Percentiles rank a stretch among this genome's conserved stretches.
Evolutionary conservation across 2,113 vertebrate species (phyloP).

Genomic region (Syngnathoides biaculeatus): DNA sequence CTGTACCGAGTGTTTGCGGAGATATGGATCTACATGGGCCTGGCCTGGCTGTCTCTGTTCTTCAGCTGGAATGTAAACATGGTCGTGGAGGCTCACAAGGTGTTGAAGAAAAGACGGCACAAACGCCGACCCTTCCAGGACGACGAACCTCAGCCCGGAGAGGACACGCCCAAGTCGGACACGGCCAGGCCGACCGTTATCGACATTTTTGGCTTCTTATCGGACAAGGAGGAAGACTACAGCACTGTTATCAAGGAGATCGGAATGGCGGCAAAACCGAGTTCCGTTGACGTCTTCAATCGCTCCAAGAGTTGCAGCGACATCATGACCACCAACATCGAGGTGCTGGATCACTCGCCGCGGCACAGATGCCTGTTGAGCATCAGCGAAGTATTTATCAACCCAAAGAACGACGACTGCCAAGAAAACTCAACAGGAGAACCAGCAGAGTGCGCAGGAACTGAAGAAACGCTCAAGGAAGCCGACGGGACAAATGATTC

Average conservation of each 20-base stretch:
- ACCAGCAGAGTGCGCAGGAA: slow-evolving; percentile 58
- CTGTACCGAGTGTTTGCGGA: slow-evolving; percentile 89
- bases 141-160: slow-evolving; percentile 49
- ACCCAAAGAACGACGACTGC: not conserved
- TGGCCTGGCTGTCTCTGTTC: slow-evolving; percentile 96
- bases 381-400: slow-evolving; percentile 75
- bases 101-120: slow-evolving; percentile 87
- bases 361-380: slow-evolving; percentile 58
- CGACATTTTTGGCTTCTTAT: slow-evolving; percentile 91
- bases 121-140: slow-evolving; percentile 75
- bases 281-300: slow-evolving; percentile 51
- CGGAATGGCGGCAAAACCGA: slow-evolving; percentile 63
- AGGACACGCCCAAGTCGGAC: slow-evolving; percentile 12
- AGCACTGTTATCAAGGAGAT: slow-evolving; percentile 90
- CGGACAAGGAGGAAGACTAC: slow-evolving; percentile 87
- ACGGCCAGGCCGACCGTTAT: slow-evolving; percentile 62
- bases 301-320: slow-evolving; percentile 77
- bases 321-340: slow-evolving; percentile 55
- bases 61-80: slow-evolving; percentile 99
- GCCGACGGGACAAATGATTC: slow-evolving; percentile 66
- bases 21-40: slow-evolving; percentile 94
- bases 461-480: slow-evolving; percentile 16
- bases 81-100: slow-evolving; percentile 94
- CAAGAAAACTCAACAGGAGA: slow-evolving; percentile 36
- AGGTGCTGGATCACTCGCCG: slow-evolving; percentile 63